These are phyloP conservation scores for Mystacides longicornis DNA, from an alignment of 2,888 invertebrate species.

Conservation along the genomic window DNA sequence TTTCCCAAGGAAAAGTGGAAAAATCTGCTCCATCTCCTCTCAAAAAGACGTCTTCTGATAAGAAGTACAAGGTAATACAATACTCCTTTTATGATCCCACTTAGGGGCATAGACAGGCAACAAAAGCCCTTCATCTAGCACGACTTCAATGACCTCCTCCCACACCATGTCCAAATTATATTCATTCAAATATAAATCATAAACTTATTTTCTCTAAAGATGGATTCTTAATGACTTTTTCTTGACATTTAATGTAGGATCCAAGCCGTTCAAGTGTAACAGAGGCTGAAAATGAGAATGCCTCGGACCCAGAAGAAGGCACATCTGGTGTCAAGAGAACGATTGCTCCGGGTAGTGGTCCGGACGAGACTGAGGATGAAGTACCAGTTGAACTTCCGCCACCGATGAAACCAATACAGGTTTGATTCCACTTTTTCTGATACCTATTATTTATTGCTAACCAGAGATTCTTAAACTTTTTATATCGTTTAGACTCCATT, in stretches of 20 bases:
- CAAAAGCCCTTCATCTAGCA: background rate
- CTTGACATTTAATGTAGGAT: conserved; percentile 33
- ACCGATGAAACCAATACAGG: conserved; percentile 93
- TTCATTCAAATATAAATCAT: background rate
- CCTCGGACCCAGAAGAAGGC: conserved; percentile 28
- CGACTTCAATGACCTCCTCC: too few species aligned
- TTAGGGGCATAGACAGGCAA: background rate
- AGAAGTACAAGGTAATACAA: conserved; percentile 64
- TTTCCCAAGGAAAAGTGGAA: conserved; percentile 82
- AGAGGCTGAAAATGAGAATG: conserved; percentile 39
- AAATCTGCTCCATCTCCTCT: conserved; percentile 56
- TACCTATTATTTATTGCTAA: too few species aligned
- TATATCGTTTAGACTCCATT: too few species aligned
- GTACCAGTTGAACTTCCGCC: conserved; percentile 81
- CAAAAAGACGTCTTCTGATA: conserved; percentile 76
- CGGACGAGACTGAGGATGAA: conserved; percentile 73
- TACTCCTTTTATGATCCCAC: background rate
- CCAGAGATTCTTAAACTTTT: too few species aligned
- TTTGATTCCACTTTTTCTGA: too few species aligned
- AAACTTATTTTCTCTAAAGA: background rate
- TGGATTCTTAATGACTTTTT: too few species aligned
- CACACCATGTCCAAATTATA: too few species aligned
- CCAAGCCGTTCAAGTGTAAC: conserved; percentile 45
- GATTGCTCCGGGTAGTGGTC: conserved; percentile 43
- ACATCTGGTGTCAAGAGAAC: conserved; percentile 10